Base-by-base conservation (phyloP, 1,140 invertebrate species). In the Anthonomus grandis region DNA sequence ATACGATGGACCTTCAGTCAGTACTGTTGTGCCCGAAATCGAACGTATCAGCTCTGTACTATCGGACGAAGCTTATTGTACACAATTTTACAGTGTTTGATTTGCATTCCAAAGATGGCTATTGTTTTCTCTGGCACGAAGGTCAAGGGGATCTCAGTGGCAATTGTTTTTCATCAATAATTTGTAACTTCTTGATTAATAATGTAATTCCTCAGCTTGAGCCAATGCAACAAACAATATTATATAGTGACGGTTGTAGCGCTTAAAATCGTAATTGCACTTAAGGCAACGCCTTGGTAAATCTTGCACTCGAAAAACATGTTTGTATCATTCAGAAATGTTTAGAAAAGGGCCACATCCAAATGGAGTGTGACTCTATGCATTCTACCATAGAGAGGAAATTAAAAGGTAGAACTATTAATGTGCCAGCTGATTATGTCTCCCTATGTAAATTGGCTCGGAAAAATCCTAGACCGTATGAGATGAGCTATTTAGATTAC, bases 241-340 rank as follows among this genome's bases (percentile, higher is more conserved):
- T 49, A 13, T 49, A 48, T 25, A 64, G 38, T 38, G 37, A 57
- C 13, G 62, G 59, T 2, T 59, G 52, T 39, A 27, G 22, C 22
- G 24, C 15, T 6, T 60, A 64, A 24, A 63, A 64, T 17, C 22
- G 63, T 2, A 63, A 64, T 47, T n/a, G 10, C 8, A 44, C 10
- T 53, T 46, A 57, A 19, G n/a, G 48, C 13, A 64, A 61, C 47
- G 54, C 36, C 3, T 8, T 60, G 25, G 59, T 46, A 4, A 59
- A 62, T 27, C 25, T 62, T 46, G 37, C 46, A 22, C 10, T 57
- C 12, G 8, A 52, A 13, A 52, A 51, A 38, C 25, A 55, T 31
- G n/a, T n/a, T n/a, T n/a, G n/a, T n/a, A n/a, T n/a, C n/a, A n/a
- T n/a, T n/a, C n/a, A n/a, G n/a, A n/a, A n/a, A n/a, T n/a, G n/a